Evolutionary conservation across 2,113 vertebrate species (phyloP).

Genomic region (Sylvia atricapilla): DNA sequence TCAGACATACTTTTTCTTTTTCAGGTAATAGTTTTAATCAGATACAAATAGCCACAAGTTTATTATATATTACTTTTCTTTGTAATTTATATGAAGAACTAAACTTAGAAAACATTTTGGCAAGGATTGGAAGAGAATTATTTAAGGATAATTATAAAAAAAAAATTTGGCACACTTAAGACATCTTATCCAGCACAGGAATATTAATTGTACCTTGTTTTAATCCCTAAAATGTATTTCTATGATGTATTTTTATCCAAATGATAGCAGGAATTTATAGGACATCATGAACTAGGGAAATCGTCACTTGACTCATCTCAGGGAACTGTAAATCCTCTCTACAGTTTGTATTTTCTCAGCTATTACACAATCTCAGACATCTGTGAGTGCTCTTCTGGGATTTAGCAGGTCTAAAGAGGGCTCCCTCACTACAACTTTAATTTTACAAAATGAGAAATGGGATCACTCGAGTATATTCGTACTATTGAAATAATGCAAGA

Average conservation of each 20-base stretch:
- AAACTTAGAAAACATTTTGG: neutral
- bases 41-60: neutral
- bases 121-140: neutral
- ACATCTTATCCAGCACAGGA: neutral
- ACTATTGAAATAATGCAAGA: slow-evolving; percentile 41
- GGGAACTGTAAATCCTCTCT: neutral
- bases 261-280: slow-evolving; percentile 16
- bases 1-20: neutral
- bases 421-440: slow-evolving; percentile 17
- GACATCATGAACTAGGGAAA: slow-evolving; percentile 12
- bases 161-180: neutral
- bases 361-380: neutral
- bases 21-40: neutral
- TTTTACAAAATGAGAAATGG: slow-evolving; percentile 38
- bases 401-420: neutral
- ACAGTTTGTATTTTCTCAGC: neutral
- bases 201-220: slow-evolving; percentile 1
- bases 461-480: neutral
- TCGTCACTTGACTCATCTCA: slow-evolving; percentile 49
- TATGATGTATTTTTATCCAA: neutral
- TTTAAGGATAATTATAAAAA: neutral
- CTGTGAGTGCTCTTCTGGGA: neutral
- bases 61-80: neutral
- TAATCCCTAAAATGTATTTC: neutral
- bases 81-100: neutral